Evolutionary conservation across 2,888 invertebrate species (phyloP), one percentile per base, ranked within the genome.

Genomic region (Pyrgus malvae): DNA sequence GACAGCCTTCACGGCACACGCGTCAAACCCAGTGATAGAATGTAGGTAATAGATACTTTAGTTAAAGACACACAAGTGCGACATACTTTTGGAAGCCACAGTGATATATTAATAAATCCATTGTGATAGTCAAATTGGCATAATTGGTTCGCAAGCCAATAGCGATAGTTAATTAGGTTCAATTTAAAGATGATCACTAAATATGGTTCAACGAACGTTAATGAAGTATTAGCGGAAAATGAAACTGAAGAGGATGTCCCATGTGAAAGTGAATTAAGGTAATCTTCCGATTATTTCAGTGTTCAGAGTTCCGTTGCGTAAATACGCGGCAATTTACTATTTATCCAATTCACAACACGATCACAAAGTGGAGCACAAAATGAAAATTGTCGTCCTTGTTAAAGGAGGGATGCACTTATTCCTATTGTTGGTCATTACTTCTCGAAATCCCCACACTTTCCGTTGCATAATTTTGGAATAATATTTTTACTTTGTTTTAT

Each of bases 131-230:
- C n/a, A n/a, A n/a, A n/a, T n/a, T n/a, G n/a, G n/a, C n/a, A n/a
- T n/a, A 8, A 37, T 37, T 29, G n/a, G 29, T 9, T 27, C 27
- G 9, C 4, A 6, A 25, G 2, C 6, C 2, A 33, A 12, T 19
- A 38, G 9, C 4, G 8, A 37, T 12, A 44, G 21, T 35, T 19
- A 14, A 33, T 9, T 23, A 16, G 37, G 1, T 14, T 14, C 19
- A 27, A 48, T 66, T 38, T 38, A 50, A 80, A 67, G 65, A 83
- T 84, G 84, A 78, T 72, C 74, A 71, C 75, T 1, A 87, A 80
- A 68, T 89, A 89, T 65, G 89, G 89, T 56, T 74, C 89, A 6
- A 88, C 82, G 31, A 78, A 78, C 57, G 68, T 65, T 19, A 72
- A 75, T 55, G 78, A 74, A 48, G 72, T 74, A 66, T 64, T 61